A percentile compares a stretch with the other conserved stretches of the same genome.
phyloP scores from a whole-genome alignment of 1,140 invertebrate species.

The Doryteuthis pealeii region DNA sequence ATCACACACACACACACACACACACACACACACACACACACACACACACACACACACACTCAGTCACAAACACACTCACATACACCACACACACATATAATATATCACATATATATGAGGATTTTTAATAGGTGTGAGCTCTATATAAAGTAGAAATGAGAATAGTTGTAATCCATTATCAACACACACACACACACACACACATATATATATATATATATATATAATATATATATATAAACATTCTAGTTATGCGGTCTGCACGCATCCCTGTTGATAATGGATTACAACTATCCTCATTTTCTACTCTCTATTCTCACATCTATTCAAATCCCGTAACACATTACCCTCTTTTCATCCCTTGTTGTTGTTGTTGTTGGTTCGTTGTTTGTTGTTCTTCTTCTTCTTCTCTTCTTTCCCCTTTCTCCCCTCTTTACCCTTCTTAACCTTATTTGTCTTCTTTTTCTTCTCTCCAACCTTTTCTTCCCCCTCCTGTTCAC shows the following conservation, averaged over 20 bases:
- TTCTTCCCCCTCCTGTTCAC: background rate
- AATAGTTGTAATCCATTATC: too few relatives aligned
- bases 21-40: background rate
- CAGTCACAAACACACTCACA: background rate
- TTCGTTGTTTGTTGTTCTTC: background rate
- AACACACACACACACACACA: background rate
- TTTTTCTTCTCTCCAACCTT: background rate
- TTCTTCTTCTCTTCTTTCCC: background rate
- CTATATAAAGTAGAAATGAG: too few relatives aligned
- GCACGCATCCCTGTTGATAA: too few relatives aligned
- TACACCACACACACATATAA: background rate
- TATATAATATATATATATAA: background rate
- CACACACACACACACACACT: background rate
- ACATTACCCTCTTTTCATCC: background rate
- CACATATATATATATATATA: background rate
- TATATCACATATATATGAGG: background rate
- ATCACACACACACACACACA: background rate
- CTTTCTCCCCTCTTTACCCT: background rate
- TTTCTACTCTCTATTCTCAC: too few relatives aligned
- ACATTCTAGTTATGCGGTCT: too few relatives aligned
- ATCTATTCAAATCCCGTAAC: too few relatives aligned
- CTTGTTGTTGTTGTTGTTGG: background rate
- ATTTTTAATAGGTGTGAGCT: too few relatives aligned
- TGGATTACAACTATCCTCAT: too few relatives aligned
- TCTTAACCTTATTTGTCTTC: background rate